A percentile compares a stretch with the other conserved stretches of the same genome.
These are phyloP conservation scores for Galerucella nymphaeae DNA, from an alignment of 2,888 invertebrate genomes.

Conservation along the genomic window DNA sequence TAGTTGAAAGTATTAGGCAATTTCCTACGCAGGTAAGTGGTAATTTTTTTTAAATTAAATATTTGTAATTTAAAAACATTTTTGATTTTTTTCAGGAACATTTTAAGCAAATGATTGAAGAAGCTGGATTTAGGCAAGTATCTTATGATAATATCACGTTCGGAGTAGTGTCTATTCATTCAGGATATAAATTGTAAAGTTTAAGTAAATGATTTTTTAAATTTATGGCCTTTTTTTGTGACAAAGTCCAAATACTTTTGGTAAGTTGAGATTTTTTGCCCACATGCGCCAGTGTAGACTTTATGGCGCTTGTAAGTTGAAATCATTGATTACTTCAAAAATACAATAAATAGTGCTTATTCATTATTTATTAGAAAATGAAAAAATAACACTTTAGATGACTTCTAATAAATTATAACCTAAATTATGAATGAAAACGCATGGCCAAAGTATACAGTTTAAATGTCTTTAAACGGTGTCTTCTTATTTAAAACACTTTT, in stretches of 20 bases:
- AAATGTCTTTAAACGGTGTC: background rate
- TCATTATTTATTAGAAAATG: background rate
- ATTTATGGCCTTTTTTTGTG: background rate
- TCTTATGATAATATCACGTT: conserved; percentile 90
- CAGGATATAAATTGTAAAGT: conserved; percentile 86
- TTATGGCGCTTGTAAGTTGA: no score
- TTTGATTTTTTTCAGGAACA: conserved; percentile 78
- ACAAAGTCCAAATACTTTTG: background rate
- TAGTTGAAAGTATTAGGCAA: conserved; percentile 96
- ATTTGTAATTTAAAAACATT: no score
- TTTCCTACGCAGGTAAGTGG: conserved; percentile 88
- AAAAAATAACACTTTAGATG: conserved; percentile 5
- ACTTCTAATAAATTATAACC: background rate
- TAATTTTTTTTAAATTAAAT: background rate
- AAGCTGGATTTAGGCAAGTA: conserved; percentile 89
- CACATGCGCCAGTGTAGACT: no score
- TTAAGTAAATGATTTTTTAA: background rate
- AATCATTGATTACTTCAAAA: no score
- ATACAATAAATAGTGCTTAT: background rate
- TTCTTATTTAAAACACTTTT: background rate
- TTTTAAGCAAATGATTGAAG: conserved; percentile 88
- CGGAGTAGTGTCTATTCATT: conserved; percentile 95
- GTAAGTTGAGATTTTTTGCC: no score
- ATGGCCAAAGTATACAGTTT: background rate
- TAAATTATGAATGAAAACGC: background rate